A percentile compares a stretch with the other conserved stretches of the same genome.
These are phyloP conservation scores for Anagyrus pseudococci DNA, from an alignment of 2,888 invertebrate species.

Conservation along the genomic window DNA sequence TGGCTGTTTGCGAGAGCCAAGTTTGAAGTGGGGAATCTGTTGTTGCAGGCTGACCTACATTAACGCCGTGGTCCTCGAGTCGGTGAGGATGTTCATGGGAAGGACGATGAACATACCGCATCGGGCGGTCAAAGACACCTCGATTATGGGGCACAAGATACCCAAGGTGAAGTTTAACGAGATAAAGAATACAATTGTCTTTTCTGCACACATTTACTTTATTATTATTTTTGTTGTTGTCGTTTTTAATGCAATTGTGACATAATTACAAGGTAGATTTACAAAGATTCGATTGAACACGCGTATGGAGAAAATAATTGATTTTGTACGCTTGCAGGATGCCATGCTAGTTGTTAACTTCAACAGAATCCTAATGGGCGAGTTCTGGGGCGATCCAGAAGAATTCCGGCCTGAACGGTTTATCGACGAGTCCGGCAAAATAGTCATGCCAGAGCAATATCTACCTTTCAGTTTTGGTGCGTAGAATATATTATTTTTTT, in stretches of 20 bases:
- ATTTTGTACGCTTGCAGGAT: slow-evolving; percentile 65
- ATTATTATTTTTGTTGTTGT: not conserved
- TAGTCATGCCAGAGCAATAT: slow-evolving; percentile 71
- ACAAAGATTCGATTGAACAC: not conserved
- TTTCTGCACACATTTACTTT: not conserved
- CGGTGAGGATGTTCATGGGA: slow-evolving; percentile 81
- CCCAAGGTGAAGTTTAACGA: too few relatives aligned
- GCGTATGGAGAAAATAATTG: not conserved
- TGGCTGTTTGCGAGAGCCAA: too few relatives aligned
- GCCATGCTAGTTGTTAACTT: slow-evolving; percentile 82
- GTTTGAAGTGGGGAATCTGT: too few relatives aligned
- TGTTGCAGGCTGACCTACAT: slow-evolving; percentile 76
- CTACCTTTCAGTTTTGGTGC: slow-evolving; percentile 79
- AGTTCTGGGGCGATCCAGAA: slow-evolving; percentile 73
- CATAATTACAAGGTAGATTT: too few relatives aligned
- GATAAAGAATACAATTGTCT: slow-evolving; percentile 43
- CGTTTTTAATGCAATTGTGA: not conserved
- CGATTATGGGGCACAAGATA: slow-evolving; percentile 74
- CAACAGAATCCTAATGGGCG: slow-evolving; percentile 74
- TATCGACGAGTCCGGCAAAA: slow-evolving; percentile 68
- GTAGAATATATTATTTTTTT: too few relatives aligned
- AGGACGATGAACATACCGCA: slow-evolving; percentile 82
- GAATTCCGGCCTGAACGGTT: slow-evolving; percentile 80
- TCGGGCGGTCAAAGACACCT: slow-evolving; percentile 76
- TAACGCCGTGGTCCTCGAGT: slow-evolving; percentile 79